These are phyloP conservation scores for Calameuta pallipes DNA, from an alignment of 2,888 invertebrate genomes.

Conservation along the genomic window DNA sequence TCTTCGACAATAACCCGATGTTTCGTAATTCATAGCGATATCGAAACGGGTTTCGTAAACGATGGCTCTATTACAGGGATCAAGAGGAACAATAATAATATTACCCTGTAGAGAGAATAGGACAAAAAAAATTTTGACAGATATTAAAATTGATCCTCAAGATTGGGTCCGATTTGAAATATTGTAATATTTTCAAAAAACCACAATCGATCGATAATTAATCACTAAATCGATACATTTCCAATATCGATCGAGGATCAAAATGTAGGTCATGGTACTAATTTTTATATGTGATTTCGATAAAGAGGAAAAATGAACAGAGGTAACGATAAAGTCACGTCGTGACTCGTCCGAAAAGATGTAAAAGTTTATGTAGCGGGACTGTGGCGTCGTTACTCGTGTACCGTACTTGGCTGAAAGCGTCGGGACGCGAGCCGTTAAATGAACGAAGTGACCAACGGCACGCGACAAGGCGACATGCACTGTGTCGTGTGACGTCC, in stretches of 20 bases:
- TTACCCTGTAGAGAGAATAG: neutral
- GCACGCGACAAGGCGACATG: conserved; percentile 34
- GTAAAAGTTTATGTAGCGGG: conserved; percentile 1
- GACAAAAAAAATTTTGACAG: neutral
- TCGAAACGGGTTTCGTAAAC: neutral
- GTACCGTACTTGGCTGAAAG: conserved; percentile 19
- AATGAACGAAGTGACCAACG: conserved; percentile 25
- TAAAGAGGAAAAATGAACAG: neutral
- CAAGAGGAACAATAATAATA: neutral
- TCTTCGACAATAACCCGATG: neutral
- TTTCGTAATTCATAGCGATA: neutral
- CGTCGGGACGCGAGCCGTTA: conserved; percentile 8
- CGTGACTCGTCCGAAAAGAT: neutral
- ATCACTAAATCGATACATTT: neutral
- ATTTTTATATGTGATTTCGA: neutral
- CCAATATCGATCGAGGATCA: neutral
- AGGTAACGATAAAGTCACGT: neutral
- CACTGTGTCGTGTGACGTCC: conserved; percentile 34
- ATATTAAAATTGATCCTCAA: neutral
- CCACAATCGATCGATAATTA: neutral
- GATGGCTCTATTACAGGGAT: neutral
- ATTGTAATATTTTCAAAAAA: neutral
- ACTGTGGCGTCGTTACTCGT: conserved; percentile 27
- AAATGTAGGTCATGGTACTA: neutral
- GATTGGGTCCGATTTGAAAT: neutral